phyloP scores from a whole-genome alignment of 1,140 invertebrate genomes.

The Drosophila pallidifrons region DNA sequence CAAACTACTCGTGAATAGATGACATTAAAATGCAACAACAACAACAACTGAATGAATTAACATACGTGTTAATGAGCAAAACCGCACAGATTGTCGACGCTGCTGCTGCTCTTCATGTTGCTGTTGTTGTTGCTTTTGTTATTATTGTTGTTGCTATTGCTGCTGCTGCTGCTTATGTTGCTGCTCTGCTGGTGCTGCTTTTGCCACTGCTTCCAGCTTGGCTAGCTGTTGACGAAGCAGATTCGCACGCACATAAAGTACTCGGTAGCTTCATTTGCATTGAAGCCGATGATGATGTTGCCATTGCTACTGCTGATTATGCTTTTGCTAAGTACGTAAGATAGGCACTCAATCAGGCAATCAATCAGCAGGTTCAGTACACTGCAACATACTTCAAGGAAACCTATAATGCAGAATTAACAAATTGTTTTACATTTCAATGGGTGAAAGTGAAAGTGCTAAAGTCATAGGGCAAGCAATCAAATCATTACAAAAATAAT shows the following conservation, averaged over 20 bases:
- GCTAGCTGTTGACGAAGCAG: constrained; percentile 12
- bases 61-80: constrained; percentile 72
- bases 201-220: constrained; percentile 2
- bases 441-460: too few species aligned
- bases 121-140: constrained; percentile 4
- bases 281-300: constrained; percentile 13
- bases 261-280: constrained; percentile 56
- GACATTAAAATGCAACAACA: constrained; percentile 25
- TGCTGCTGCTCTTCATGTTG: neutral
- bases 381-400: neutral
- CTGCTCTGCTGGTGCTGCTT: neutral
- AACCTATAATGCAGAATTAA: too few species aligned
- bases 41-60: constrained; percentile 57
- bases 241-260: constrained; percentile 72
- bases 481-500: too few species aligned
- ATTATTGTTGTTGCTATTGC: neutral
- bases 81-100: constrained; percentile 18
- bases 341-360: constrained; percentile 1
- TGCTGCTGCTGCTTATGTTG: neutral
- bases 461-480: too few species aligned
- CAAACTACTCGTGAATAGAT: constrained; percentile 49
- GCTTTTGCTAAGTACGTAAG: neutral
- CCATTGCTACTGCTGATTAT: constrained; percentile 1
- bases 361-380: neutral
- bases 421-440: too few species aligned